Evolutionary conservation across 1,140 invertebrate species (phyloP).

Genomic region (Lethrus apterus): DNA sequence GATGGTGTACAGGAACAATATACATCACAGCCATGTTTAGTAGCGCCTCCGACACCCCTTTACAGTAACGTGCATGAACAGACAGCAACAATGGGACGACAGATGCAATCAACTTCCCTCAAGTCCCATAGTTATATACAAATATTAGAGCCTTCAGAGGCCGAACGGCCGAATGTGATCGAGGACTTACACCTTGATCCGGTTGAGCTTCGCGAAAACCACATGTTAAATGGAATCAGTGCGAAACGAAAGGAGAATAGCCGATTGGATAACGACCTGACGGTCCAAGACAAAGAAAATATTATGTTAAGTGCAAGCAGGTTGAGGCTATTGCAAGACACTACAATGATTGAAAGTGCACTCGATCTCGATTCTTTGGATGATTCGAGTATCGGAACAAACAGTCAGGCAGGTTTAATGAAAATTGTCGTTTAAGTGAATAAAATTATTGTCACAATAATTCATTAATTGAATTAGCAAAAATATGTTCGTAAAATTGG

Average conservation of each 20-base stretch:
- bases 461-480: too few species aligned
- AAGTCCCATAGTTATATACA: slow-evolving; percentile 13
- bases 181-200: slow-evolving; percentile 37
- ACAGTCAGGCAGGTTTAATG: slow-evolving; percentile 37
- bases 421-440: slow-evolving; percentile 33
- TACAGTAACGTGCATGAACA: slow-evolving; percentile 37
- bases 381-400: slow-evolving; percentile 46
- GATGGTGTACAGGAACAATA: slow-evolving; percentile 39
- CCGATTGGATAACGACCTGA: slow-evolving; percentile 36
- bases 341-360: slow-evolving; percentile 80
- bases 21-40: slow-evolving; percentile 37
- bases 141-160: not conserved
- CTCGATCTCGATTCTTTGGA: slow-evolving; percentile 75
- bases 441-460: too few species aligned
- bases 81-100: slow-evolving; percentile 19
- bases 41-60: slow-evolving; percentile 31
- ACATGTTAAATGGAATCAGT: slow-evolving; percentile 10
- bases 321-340: slow-evolving; percentile 66
- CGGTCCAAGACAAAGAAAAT: slow-evolving; percentile 38
- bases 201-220: slow-evolving; percentile 31
- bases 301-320: slow-evolving; percentile 49
- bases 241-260: slow-evolving; percentile 17
- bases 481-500: too few species aligned
- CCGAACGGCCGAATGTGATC: too few species aligned
- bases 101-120: too few species aligned